These are phyloP conservation scores for Resseliella maxima DNA, from an alignment of 2,888 invertebrate genomes.

Conservation along the genomic window DNA sequence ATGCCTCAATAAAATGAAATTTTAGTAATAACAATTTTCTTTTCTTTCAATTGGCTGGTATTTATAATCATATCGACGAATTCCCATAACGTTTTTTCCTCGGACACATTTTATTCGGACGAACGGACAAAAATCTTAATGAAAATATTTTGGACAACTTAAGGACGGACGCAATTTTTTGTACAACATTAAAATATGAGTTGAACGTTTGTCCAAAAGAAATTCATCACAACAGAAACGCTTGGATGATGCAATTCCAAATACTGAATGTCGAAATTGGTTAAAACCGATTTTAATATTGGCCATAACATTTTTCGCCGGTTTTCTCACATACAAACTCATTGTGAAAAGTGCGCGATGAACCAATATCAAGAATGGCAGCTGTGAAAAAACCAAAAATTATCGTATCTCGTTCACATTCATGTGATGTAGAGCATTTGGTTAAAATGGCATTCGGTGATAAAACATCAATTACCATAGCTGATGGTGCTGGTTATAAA, in stretches of 20 bases:
- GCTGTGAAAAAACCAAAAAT: constrained; percentile 71
- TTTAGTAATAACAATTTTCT: too few species aligned
- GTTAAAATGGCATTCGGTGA: constrained; percentile 77
- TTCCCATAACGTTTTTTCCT: too few species aligned
- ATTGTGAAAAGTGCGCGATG: constrained; percentile 69
- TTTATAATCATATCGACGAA: too few species aligned
- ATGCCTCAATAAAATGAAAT: too few species aligned
- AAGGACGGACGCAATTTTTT: too few species aligned
- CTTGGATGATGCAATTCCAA: background rate
- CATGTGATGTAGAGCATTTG: constrained; percentile 80
- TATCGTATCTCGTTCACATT: constrained; percentile 89
- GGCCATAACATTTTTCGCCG: background rate
- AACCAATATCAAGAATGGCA: constrained; percentile 60
- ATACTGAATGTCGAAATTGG: background rate
- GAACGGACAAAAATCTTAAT: too few species aligned
- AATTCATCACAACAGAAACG: background rate
- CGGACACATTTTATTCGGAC: too few species aligned
- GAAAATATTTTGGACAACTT: too few species aligned
- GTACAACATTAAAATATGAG: too few species aligned
- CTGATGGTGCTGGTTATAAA: constrained; percentile 90
- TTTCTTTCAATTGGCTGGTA: too few species aligned
- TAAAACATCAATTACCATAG: constrained; percentile 75
- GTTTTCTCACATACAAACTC: constrained; percentile 65
- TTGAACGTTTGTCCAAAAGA: too few species aligned
- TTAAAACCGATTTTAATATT: background rate